Conservation (phyloP, 1,140 invertebrate species). For the Drosophila mojavensis region DNA sequence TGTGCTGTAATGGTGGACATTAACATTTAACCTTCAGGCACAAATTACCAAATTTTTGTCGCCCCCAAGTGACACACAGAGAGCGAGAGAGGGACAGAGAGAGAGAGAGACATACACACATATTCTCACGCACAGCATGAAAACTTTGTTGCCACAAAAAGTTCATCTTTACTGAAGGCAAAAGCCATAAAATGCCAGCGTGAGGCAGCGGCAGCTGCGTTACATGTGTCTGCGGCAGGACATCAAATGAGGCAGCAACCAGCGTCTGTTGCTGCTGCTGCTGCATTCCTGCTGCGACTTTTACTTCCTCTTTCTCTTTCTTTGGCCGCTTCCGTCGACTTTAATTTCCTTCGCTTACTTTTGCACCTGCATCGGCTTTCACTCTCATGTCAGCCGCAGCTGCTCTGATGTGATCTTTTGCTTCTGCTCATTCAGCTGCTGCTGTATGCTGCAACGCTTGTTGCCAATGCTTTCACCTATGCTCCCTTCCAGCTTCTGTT, state of each 20-base stretch:
- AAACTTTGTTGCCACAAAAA: slow-evolving; percentile 47
- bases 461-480: no score
- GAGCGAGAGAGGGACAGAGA: background rate
- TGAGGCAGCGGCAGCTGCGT: slow-evolving; percentile 25
- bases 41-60: slow-evolving; percentile 81
- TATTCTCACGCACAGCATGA: slow-evolving; percentile 1
- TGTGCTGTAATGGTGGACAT: slow-evolving; percentile 74
- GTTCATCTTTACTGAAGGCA: slow-evolving; percentile 18
- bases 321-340: no score
- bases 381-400: no score
- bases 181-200: slow-evolving; percentile 37
- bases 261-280: background rate
- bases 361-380: no score
- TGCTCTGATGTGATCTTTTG: no score
- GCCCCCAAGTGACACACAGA: slow-evolving; percentile 48
- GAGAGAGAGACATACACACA: slow-evolving; percentile 8
- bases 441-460: no score
- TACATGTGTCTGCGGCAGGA: slow-evolving; percentile 8
- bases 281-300: background rate
- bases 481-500: no score
- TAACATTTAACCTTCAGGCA: slow-evolving; percentile 79
- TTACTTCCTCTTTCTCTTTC: no score
- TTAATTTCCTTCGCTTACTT: no score
- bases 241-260: slow-evolving; percentile 2
- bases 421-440: no score